Evolutionary conservation across 2,113 vertebrate species (phyloP).

Genomic region (Ardeotis arabs): DNA sequence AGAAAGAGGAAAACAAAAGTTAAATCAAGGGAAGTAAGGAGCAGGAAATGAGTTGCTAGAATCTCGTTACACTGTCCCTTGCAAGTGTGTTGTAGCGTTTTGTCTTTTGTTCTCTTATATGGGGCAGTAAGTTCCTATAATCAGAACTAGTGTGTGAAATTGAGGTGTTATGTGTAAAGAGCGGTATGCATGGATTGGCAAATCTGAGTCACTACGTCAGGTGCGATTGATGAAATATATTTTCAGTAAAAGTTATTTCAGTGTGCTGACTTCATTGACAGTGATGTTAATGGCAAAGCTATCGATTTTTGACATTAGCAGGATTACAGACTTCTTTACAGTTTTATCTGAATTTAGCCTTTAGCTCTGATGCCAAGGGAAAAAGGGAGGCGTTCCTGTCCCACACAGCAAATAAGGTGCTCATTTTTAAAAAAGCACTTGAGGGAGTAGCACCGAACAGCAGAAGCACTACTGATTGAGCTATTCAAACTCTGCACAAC

Average conservation of each 20-base stretch:
- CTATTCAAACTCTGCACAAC: accelerated
- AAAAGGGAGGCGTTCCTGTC: background rate
- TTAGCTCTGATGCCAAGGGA: too few relatives aligned
- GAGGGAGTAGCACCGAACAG: background rate
- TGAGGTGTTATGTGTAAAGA: background rate
- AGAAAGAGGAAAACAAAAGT: background rate
- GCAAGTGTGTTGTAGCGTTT: background rate
- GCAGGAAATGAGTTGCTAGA: background rate
- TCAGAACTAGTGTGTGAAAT: background rate
- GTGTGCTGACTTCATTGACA: background rate
- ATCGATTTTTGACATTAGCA: background rate
- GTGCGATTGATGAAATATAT: background rate
- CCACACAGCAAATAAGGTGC: accelerated
- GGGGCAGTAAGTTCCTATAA: background rate
- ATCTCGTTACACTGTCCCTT: background rate
- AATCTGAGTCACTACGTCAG: background rate
- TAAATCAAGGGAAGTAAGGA: background rate
- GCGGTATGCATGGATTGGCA: background rate
- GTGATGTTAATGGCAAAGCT: background rate
- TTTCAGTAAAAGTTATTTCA: background rate
- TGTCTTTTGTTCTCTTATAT: background rate
- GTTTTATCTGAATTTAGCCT: background rate
- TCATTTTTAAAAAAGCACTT: accelerated
- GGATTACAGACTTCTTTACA: background rate
- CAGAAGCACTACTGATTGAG: background rate